Evolutionary conservation across 2,888 invertebrate species (phyloP).

Genomic region (Andrena praecox): DNA sequence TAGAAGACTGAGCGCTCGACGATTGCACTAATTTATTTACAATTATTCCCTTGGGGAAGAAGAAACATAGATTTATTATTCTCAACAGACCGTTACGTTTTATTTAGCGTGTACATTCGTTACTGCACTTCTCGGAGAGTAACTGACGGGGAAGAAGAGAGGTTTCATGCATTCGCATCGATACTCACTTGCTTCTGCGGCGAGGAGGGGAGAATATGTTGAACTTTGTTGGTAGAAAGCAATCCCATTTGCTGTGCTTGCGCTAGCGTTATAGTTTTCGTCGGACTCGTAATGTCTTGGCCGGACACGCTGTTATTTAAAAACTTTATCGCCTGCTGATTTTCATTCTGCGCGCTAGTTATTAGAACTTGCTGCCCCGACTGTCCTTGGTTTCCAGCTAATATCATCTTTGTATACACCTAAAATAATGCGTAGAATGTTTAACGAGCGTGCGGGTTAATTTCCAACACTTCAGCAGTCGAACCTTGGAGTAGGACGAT

Average conservation of each 20-base stretch:
- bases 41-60: slow-evolving; percentile 82
- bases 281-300: slow-evolving; percentile 81
- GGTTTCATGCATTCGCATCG: not conserved
- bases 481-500: not conserved
- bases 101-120: not conserved
- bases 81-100: slow-evolving; percentile 5
- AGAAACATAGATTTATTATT: slow-evolving; percentile 30
- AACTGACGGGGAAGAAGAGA: too few species aligned
- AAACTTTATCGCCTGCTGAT: slow-evolving; percentile 81
- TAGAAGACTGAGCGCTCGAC: slow-evolving; percentile 80
- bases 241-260: slow-evolving; percentile 89
- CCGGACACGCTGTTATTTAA: slow-evolving; percentile 77
- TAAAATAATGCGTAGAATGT: slow-evolving; percentile 51
- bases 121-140: not conserved
- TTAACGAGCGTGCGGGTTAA: not conserved
- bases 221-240: slow-evolving; percentile 85
- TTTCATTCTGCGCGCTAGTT: slow-evolving; percentile 80
- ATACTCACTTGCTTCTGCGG: slow-evolving; percentile 78
- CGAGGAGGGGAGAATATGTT: slow-evolving; percentile 84
- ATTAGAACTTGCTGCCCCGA: slow-evolving; percentile 82
- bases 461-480: not conserved
- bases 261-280: slow-evolving; percentile 88
- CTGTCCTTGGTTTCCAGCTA: slow-evolving; percentile 82
- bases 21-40: slow-evolving; percentile 85
- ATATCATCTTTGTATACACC: slow-evolving; percentile 84